Base-by-base conservation (phyloP, 2,888 invertebrate species). In the Dyspetes luteomarginatus region DNA sequence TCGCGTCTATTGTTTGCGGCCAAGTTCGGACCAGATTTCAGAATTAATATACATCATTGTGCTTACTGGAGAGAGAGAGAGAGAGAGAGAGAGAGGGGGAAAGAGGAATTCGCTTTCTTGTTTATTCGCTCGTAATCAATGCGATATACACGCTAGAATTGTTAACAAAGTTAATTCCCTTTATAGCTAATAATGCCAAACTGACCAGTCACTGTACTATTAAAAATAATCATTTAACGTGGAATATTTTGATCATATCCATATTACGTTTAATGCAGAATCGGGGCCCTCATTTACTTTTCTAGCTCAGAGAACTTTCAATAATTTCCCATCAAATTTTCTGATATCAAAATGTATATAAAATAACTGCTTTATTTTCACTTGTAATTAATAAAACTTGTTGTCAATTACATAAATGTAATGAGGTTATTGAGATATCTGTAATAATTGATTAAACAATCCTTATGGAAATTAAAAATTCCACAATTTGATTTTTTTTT, bases 31-130 rank as follows among this genome's bases (percentile, higher is more conserved):
- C 67, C 45, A 55, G 65, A 75, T 75, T 75, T 75, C 65, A 48
- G 45, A 41, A 67, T 75, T 65, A 65, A 78, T 75, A 43, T 65
- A 69, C 68, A 65, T 75, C 71, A 71, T 75, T 75, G 69, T 75
- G 65, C 41, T 56, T 28, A 41, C 58, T 52, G 52, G 41, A n/a
- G 7, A 30, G 26, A 43, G 36, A 60, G 50, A 71, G 4, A 4
- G 9, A 12, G 36, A 12, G 9, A 12, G 36, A 12, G 36, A 36
- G 7, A 3, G 0, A 36, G 36, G 28, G 36, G 12, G 36, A 12
- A 12, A 12, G 36, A 36, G 36, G 56, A 43, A 19, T 43, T 28
- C 22, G 17, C 50, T 28, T 45, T 28, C 28, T 22, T 28, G 28
- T 36, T 19, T 56, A 68, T 50, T 30, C 15, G 26, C 50, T 58